Evolutionary conservation across 1,140 invertebrate genomes (phyloP).

Genomic region (Melipona quadrifasciata): DNA sequence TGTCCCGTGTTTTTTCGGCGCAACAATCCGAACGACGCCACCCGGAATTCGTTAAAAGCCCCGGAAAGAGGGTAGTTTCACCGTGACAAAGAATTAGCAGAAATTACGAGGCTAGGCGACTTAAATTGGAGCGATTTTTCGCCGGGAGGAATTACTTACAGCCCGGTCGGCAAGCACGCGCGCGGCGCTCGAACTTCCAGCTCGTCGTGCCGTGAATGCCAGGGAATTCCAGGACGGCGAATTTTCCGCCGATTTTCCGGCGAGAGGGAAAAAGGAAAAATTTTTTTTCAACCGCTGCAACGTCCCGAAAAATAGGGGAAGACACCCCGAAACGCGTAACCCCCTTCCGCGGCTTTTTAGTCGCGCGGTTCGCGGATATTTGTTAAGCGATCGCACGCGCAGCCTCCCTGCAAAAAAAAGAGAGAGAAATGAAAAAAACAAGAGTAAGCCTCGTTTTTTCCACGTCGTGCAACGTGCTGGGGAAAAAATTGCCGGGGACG

Average conservation of each 20-base stretch:
- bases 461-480: not conserved
- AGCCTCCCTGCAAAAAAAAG: not conserved
- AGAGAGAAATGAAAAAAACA: not conserved
- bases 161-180: not conserved
- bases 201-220: constrained; percentile 26
- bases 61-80: not conserved
- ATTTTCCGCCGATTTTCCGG: not conserved
- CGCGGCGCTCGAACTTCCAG: constrained; percentile 18
- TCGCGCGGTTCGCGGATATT: constrained; percentile 50
- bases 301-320: constrained; percentile 5
- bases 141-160: constrained; percentile 16
- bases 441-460: constrained; percentile 19
- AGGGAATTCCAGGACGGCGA: constrained; percentile 7
- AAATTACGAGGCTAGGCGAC: not conserved
- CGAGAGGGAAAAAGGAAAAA: not conserved
- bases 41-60: too few species aligned
- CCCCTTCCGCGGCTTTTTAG: constrained; percentile 16
- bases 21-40: too few species aligned
- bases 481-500: not conserved
- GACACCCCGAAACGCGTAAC: constrained; percentile 31
- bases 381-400: constrained; percentile 52
- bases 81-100: constrained; percentile 16
- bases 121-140: constrained; percentile 44
- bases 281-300: constrained; percentile 4
- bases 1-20: not conserved